Percentiles rank a stretch among this genome's conserved stretches.
Conservation (phyloP, 2,113 vertebrate species). For the Romanogobio albipinnatus region DNA sequence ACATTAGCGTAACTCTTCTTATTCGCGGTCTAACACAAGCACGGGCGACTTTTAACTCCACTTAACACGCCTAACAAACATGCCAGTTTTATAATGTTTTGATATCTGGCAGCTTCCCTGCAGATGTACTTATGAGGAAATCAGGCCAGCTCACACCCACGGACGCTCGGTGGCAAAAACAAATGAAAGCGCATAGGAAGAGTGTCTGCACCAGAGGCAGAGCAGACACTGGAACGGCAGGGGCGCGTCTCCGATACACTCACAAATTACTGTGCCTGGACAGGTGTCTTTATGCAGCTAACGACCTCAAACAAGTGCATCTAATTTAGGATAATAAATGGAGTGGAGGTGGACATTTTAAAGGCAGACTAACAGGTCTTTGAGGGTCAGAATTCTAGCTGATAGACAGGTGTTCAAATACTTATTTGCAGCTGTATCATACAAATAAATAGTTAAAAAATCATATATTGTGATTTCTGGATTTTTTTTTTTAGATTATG, state of each 20-base stretch:
- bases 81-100: constrained; percentile 59
- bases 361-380: too few relatives aligned
- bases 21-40: constrained; percentile 50
- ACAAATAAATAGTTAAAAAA: too few relatives aligned
- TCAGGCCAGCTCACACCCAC: constrained; percentile 22
- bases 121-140: constrained; percentile 44
- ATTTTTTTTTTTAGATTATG: too few relatives aligned
- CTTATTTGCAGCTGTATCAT: too few relatives aligned
- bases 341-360: too few relatives aligned
- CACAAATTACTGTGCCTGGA: not conserved
- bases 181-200: not conserved
- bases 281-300: too few relatives aligned
- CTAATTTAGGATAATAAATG: too few relatives aligned
- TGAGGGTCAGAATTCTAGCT: too few relatives aligned
- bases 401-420: too few relatives aligned
- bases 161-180: constrained; percentile 19
- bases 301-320: too few relatives aligned
- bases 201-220: not conserved
- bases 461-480: too few relatives aligned
- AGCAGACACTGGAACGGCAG: not conserved
- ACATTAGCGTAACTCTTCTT: not conserved
- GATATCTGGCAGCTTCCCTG: constrained; percentile 47
- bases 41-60: constrained; percentile 54
- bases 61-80: constrained; percentile 57
- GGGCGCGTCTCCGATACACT: not conserved